Conservation (phyloP, 2,888 invertebrate species). For the Litoditis marina region DNA sequence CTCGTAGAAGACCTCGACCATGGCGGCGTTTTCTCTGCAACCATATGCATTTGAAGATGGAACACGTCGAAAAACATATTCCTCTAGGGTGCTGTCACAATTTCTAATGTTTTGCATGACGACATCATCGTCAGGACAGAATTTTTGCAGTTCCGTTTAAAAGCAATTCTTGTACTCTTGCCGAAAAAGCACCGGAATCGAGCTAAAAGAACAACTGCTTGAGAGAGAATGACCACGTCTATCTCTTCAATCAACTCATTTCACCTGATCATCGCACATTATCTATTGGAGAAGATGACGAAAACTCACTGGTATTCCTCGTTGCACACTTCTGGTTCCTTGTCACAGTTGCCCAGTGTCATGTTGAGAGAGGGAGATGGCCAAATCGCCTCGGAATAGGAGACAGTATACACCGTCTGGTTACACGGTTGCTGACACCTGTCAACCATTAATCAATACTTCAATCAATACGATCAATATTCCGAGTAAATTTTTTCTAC, state of each 20-base stretch:
- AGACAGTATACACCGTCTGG: slow-evolving; percentile 52
- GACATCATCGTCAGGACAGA: too few relatives aligned
- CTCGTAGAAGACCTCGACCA: slow-evolving; percentile 60
- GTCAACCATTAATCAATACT: slow-evolving; percentile 12
- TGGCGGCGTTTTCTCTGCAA: slow-evolving; percentile 57
- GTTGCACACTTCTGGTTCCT: slow-evolving; percentile 48
- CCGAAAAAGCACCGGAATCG: too few relatives aligned
- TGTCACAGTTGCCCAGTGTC: slow-evolving; percentile 46
- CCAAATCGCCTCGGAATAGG: slow-evolving; percentile 59
- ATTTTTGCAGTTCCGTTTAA: too few relatives aligned
- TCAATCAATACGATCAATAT: neutral
- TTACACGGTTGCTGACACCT: slow-evolving; percentile 57
- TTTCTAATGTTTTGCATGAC: too few relatives aligned
- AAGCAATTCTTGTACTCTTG: too few relatives aligned
- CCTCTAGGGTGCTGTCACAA: too few relatives aligned
- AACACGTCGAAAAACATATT: too few relatives aligned
- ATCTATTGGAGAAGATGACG: neutral
- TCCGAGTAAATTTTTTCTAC: neutral
- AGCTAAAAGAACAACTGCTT: too few relatives aligned
- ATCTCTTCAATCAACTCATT: too few relatives aligned
- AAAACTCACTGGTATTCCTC: slow-evolving; percentile 50
- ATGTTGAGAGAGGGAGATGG: slow-evolving; percentile 55
- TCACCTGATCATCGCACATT: too few relatives aligned
- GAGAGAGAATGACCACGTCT: too few relatives aligned
- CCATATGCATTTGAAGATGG: neutral